Conservation (phyloP, 2,888 invertebrate species). For the Imbricaverruca yamaguchii region DNA sequence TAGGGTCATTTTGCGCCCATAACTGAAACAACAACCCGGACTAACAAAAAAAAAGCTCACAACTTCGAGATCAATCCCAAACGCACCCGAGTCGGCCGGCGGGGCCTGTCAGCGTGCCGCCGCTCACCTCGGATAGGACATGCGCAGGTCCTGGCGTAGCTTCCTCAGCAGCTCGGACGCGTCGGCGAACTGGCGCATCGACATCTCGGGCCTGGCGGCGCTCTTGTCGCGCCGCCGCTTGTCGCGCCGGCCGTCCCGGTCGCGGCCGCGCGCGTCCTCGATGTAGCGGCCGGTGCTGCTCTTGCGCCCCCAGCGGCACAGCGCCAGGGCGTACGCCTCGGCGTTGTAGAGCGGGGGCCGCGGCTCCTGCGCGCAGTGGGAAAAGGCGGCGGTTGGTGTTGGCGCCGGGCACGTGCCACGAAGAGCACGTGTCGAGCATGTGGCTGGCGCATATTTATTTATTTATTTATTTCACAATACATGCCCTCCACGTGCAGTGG, state of each 20-base stretch:
- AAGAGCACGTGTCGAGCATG: not conserved
- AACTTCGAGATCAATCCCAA: too few relatives aligned
- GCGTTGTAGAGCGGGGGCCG: slow-evolving; percentile 83
- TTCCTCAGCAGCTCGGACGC: slow-evolving; percentile 81
- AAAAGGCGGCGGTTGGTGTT: too few relatives aligned
- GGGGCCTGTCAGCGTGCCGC: not conserved
- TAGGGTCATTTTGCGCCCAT: too few relatives aligned
- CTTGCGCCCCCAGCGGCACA: slow-evolving; percentile 46
- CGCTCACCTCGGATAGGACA: slow-evolving; percentile 76
- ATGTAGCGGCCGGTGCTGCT: slow-evolving; percentile 27
- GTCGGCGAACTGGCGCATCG: slow-evolving; percentile 73
- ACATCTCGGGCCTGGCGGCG: slow-evolving; percentile 54
- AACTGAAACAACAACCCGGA: too few relatives aligned
- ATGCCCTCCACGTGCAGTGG: too few relatives aligned
- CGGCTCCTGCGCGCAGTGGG: slow-evolving; percentile 41
- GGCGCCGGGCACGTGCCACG: too few relatives aligned
- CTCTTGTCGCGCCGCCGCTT: slow-evolving; percentile 25
- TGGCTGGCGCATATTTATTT: too few relatives aligned
- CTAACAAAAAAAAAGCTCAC: too few relatives aligned
- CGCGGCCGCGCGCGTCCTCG: not conserved
- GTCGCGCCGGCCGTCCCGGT: not conserved
- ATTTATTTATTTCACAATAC: too few relatives aligned
- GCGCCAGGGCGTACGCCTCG: slow-evolving; percentile 72
- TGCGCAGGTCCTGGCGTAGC: slow-evolving; percentile 71
- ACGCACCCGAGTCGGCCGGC: too few relatives aligned